A percentile compares a stretch with the other conserved stretches of the same genome.
phyloP scores from a whole-genome alignment of 2,888 invertebrate genomes.

The Thysanoteuthis rhombus region DNA sequence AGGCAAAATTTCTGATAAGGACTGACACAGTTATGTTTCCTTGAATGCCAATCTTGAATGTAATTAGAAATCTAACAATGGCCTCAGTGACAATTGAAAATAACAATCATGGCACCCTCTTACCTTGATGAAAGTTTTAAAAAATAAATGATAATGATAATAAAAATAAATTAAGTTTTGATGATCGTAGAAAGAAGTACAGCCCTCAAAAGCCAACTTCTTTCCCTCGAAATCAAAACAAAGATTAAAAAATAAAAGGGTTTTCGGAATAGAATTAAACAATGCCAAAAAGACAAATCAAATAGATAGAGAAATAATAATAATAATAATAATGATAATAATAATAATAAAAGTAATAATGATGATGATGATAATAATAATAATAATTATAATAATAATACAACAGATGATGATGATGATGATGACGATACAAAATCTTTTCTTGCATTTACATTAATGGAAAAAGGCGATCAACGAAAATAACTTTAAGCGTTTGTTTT shows the following conservation, averaged over 20 bases:
- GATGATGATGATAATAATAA: background rate
- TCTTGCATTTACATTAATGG: no score
- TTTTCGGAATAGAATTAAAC: background rate
- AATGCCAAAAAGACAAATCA: background rate
- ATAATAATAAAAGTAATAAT: background rate
- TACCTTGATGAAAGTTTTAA: background rate
- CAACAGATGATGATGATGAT: background rate
- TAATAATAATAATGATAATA: background rate
- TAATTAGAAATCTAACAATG: background rate
- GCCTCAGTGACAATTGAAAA: background rate
- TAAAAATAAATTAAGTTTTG: slow-evolving; percentile 12
- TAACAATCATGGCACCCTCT: slow-evolving; percentile 12
- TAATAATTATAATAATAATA: no score
- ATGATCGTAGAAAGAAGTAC: background rate
- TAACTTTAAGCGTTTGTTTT: no score
- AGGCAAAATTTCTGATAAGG: background rate
- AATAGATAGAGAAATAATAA: background rate
- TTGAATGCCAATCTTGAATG: background rate
- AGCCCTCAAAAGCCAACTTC: background rate
- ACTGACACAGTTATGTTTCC: background rate
- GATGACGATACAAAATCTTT: background rate
- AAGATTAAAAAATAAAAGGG: background rate
- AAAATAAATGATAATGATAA: background rate
- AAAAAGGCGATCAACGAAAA: no score
- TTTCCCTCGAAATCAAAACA: background rate